Conservation (phyloP, 1,140 invertebrate species). For the Danaus plexippus region DNA sequence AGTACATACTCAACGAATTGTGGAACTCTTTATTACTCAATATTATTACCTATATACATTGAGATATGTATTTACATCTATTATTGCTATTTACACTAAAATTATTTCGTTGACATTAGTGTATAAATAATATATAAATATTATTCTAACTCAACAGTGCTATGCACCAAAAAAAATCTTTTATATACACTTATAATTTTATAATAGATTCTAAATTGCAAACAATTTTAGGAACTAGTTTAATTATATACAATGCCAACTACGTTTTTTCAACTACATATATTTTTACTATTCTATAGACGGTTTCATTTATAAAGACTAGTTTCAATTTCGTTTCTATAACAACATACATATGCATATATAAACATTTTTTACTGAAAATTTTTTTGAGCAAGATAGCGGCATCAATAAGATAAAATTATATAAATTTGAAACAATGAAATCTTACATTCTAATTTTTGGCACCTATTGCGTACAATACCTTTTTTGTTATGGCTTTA, state of each 20-base stretch:
- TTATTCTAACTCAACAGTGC: slow-evolving; percentile 32
- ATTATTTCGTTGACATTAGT: slow-evolving; percentile 33
- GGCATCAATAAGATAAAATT: slow-evolving; percentile 22
- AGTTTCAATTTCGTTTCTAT: slow-evolving; percentile 11
- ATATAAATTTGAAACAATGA: slow-evolving; percentile 7
- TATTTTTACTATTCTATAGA: slow-evolving; percentile 13
- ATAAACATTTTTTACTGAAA: slow-evolving; percentile 11
- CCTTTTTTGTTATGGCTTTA: slow-evolving; percentile 62
- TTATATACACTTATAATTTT: neutral
- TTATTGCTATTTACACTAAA: slow-evolving; percentile 32
- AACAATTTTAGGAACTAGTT: too few relatives aligned
- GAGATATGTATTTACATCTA: slow-evolving; percentile 50
- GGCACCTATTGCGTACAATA: slow-evolving; percentile 32
- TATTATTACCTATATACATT: slow-evolving; percentile 30
- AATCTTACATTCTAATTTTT: slow-evolving; percentile 21
- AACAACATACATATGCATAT: slow-evolving; percentile 9
- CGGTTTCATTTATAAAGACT: slow-evolving; percentile 13
- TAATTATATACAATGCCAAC: too few relatives aligned
- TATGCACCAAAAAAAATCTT: slow-evolving; percentile 40
- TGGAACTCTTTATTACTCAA: too few relatives aligned
- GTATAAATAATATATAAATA: slow-evolving; percentile 22
- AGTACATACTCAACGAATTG: too few relatives aligned
- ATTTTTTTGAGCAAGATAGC: slow-evolving; percentile 55
- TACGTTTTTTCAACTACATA: slow-evolving; percentile 1
- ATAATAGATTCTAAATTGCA: too few relatives aligned